Evolutionary conservation across 2,113 vertebrate species (phyloP).

Genomic region (Zapus hudsonius): DNA sequence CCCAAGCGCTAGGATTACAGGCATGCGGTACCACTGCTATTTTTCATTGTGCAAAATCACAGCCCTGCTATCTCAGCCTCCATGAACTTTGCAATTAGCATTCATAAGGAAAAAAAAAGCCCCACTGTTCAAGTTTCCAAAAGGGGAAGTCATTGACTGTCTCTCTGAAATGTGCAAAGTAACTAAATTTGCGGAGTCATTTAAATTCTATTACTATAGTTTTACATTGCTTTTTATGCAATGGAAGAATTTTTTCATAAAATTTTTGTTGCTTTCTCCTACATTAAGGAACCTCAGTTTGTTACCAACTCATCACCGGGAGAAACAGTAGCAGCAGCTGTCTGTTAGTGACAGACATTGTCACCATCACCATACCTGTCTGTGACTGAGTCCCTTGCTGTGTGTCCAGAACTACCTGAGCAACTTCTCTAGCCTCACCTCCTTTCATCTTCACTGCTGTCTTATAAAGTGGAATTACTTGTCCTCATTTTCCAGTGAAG

Average conservation of each 20-base stretch:
- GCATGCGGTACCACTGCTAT: background rate
- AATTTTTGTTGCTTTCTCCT: constrained; percentile 8
- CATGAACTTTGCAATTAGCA: background rate
- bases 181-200: constrained; percentile 12
- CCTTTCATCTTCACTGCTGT: background rate
- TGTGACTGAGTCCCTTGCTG: background rate
- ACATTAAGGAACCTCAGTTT: background rate
- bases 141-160: background rate
- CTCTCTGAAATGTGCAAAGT: background rate
- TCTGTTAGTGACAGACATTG: background rate
- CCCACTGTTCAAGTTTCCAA: background rate
- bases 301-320: background rate
- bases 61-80: background rate
- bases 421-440: background rate
- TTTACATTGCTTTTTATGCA: constrained; percentile 1
- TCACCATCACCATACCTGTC: background rate
- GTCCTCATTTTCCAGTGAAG: constrained; percentile 24
- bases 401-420: background rate
- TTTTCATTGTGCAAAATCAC: constrained; percentile 25
- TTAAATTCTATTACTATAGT: constrained; percentile 9
- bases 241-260: background rate
- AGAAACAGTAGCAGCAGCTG: background rate
- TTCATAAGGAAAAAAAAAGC: background rate
- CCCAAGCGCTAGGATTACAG: background rate
- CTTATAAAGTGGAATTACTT: constrained; percentile 8